Base-by-base conservation (phyloP, 2,113 vertebrate species). In the Dicentrarchus labrax region DNA sequence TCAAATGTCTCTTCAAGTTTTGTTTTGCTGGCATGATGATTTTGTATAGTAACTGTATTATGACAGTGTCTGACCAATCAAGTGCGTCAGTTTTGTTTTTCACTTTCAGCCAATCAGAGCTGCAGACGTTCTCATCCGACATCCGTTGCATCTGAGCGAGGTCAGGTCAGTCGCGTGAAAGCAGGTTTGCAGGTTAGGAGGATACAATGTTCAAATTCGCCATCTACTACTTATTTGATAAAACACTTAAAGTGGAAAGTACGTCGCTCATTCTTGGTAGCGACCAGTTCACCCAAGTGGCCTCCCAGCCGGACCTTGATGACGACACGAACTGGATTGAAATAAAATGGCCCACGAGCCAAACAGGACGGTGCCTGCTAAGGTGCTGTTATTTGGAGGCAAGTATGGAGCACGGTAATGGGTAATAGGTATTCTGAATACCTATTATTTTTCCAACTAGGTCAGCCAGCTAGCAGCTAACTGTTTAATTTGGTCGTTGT, bases 241-340 rank as follows among this genome's bases (percentile, higher is more conserved):
- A 39, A 62, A 39, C 59, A 38, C 59, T 38, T 7, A 36, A 38
- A 60, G 59, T 38, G 15, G 59, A 61, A 38, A 62, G 61, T 41
- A 64, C 17, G 19, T 41, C 9, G 19, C 61, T 64, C 59, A 41
- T 41, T 64, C 5, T n/a, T 64, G 61, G 61, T 64, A n/a, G 38
- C 9, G 1, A 64, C 17, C 38, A 64, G 38, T 64, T 41, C 38
- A 64, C 9, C 38, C 38, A 41, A 64, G 38, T 41, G 38, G 10
- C 38, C n/a, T 41, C 61, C 61, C 61, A 41, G 61, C 60, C 38
- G 8, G 60, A 36, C 60, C 60, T 62, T 62, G 36, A 62, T 62
- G 60, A 62, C 9, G 17, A 39, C 17, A 16, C 38, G 0, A 62
- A 41, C 60, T 62, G 60, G 17, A 62, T 41, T 39, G 16, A 41